A percentile compares a stretch with the other conserved stretches of the same genome.
phyloP scores from a whole-genome alignment of 2,113 vertebrate genomes.

The Oreotrochilus melanogaster region DNA sequence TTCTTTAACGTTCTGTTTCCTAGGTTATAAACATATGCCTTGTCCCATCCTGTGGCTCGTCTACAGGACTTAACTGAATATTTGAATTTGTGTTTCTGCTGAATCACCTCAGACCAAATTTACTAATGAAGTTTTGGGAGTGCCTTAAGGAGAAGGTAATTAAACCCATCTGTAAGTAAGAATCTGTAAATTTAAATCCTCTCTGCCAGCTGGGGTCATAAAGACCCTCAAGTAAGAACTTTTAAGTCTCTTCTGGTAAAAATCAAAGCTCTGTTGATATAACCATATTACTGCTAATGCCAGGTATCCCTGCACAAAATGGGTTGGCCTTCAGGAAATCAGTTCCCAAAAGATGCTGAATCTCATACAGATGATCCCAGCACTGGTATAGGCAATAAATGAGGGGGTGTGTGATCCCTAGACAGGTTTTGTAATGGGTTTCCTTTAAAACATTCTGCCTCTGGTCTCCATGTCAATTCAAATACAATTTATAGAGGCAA shows the following conservation, averaged over 20 bases:
- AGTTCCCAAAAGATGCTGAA: neutral
- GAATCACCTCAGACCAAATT: neutral
- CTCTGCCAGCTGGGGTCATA: neutral
- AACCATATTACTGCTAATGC: neutral
- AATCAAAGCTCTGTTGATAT: neutral
- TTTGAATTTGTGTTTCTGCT: slow-evolving; percentile 1
- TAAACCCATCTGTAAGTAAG: neutral
- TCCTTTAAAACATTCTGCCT: neutral
- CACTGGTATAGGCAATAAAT: neutral
- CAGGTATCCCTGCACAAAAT: neutral
- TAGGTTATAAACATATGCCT: slow-evolving; percentile 18
- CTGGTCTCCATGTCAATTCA: neutral
- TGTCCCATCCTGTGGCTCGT: rapidly evolving
- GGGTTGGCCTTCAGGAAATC: neutral
- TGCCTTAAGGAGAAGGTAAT: neutral
- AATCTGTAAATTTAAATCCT: neutral
- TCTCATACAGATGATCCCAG: neutral
- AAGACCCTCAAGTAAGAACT: neutral
- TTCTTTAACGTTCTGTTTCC: slow-evolving; percentile 13
- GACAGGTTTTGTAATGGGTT: neutral
- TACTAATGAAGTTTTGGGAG: neutral
- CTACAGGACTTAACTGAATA: neutral
- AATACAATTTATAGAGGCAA: neutral
- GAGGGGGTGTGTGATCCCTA: neutral
- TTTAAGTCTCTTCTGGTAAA: neutral